These are phyloP conservation scores for Lithophane ornitopus DNA, from an alignment of 2,888 invertebrate genomes.

Conservation along the genomic window DNA sequence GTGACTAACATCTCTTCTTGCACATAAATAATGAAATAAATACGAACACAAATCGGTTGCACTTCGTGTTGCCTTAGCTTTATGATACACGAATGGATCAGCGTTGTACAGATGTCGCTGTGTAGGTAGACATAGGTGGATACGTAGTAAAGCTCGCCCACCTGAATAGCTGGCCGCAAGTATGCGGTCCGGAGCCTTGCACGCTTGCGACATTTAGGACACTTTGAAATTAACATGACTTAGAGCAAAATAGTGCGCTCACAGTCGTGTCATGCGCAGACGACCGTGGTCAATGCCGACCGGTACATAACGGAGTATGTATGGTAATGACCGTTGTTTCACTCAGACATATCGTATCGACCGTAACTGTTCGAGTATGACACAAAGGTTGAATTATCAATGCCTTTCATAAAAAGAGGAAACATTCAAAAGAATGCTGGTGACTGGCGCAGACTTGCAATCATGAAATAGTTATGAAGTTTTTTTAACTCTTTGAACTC, in stretches of 20 bases:
- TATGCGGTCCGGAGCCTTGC: conserved; percentile 82
- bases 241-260: conserved; percentile 75
- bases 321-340: conserved; percentile 81
- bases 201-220: conserved; percentile 80
- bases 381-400: conserved; percentile 73
- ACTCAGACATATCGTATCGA: conserved; percentile 65
- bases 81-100: conserved; percentile 55
- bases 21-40: conserved; percentile 74
- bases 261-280: conserved; percentile 68
- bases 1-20: conserved; percentile 89
- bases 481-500: conserved; percentile 32
- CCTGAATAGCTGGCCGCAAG: conserved; percentile 73
- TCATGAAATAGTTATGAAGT: conserved; percentile 62
- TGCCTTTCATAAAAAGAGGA: conserved; percentile 71
- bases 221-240: conserved; percentile 81
- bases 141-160: conserved; percentile 72
- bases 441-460: conserved; percentile 63
- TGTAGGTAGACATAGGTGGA: conserved; percentile 71
- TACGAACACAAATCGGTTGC: conserved; percentile 60
- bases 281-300: conserved; percentile 83
- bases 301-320: conserved; percentile 75
- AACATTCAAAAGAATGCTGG: conserved; percentile 66
- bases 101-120: conserved; percentile 59
- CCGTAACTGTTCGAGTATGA: conserved; percentile 70
- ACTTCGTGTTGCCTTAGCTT: conserved; percentile 54